Conservation (phyloP, 2,797 vertebrate genomes). For the Coracias cyanogaster region DNA sequence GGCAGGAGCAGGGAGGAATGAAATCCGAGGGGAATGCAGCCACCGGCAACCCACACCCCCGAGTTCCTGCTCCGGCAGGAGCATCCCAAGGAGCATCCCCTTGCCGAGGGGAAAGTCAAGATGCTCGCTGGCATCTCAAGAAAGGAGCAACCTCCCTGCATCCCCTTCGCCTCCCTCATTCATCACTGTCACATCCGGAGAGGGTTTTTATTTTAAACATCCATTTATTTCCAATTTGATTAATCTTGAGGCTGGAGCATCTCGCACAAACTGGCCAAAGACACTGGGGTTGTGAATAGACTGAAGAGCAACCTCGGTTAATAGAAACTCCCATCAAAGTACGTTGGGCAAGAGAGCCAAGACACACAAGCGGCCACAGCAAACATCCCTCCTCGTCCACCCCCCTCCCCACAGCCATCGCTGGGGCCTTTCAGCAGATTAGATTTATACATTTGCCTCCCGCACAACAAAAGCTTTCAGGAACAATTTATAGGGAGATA, state of each 20-base stretch:
- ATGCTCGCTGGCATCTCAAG: not conserved
- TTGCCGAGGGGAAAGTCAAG: not conserved
- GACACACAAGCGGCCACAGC: constrained; percentile 8
- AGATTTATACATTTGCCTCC: constrained; percentile 68
- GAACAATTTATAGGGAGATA: constrained; percentile 62
- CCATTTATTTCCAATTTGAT: constrained; percentile 85
- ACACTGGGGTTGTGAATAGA: constrained; percentile 58
- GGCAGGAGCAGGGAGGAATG: not conserved
- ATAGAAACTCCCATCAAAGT: constrained; percentile 74
- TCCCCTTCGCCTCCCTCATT: constrained; percentile 72
- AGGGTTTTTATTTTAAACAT: constrained; percentile 84
- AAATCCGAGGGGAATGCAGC: not conserved
- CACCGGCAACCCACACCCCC: accelerated
- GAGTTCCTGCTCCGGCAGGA: accelerated
- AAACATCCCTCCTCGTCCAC: not conserved
- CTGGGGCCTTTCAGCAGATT: not conserved
- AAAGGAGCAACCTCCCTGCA: constrained; percentile 62
- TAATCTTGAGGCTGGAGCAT: constrained; percentile 77
- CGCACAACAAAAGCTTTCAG: constrained; percentile 61
- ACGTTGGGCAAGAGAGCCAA: not conserved
- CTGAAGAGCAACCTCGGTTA: constrained; percentile 25
- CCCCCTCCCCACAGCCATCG: not conserved
- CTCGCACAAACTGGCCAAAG: constrained; percentile 68
- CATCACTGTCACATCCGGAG: constrained; percentile 80
- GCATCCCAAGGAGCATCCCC: not conserved